These are phyloP conservation scores for Tenualosa thibaudeaui DNA, from an alignment of 2,797 vertebrate genomes.

Conservation along the genomic window DNA sequence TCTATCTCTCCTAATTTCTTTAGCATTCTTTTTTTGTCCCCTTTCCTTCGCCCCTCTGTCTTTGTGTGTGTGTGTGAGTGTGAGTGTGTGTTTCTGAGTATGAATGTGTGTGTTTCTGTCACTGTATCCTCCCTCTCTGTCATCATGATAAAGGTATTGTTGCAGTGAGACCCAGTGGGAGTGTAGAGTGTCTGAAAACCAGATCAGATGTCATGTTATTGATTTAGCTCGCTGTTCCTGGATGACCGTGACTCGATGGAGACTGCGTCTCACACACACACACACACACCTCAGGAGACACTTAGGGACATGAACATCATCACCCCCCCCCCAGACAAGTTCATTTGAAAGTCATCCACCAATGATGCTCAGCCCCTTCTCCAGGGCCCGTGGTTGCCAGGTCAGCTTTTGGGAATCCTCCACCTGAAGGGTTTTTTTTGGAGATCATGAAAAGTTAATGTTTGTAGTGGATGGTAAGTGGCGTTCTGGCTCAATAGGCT, in stretches of 20 bases:
- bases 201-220: constrained; percentile 40
- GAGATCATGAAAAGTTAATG: constrained; percentile 10
- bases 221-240: constrained; percentile 34
- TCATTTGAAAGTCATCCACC: not conserved
- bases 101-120: constrained; percentile 34
- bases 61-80: not conserved
- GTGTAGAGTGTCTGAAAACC: constrained; percentile 46
- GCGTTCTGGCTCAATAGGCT: constrained; percentile 5
- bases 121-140: constrained; percentile 12
- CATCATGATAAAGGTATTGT: constrained; percentile 39
- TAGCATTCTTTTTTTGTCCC: not conserved
- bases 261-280: not conserved
- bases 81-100: not conserved
- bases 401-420: not conserved
- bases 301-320: not conserved
- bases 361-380: not conserved
- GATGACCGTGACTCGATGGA: constrained; percentile 38
- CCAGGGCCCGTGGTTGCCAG: not conserved
- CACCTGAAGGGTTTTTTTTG: not conserved
- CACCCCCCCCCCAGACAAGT: not conserved
- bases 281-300: not conserved
- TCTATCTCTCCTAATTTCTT: not conserved
- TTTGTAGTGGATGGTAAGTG: not conserved
- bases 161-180: constrained; percentile 36
- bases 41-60: not conserved